Base-by-base conservation (phyloP, 2,797 vertebrate species). In the Hydrophis major region DNA sequence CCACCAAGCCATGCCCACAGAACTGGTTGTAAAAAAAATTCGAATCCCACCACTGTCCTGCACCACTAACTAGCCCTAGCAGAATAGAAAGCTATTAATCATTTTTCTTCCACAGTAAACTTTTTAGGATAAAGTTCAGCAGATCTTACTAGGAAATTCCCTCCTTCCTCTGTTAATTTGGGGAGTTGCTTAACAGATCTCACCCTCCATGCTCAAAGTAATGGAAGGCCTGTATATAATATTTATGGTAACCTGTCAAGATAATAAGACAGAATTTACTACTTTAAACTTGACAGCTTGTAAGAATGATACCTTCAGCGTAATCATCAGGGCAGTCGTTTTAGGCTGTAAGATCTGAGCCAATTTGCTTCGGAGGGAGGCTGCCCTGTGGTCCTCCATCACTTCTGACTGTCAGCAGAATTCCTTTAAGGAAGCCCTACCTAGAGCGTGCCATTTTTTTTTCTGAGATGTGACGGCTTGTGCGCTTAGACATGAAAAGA, bases 221-320 rank as follows among this genome's bases (percentile, higher is more conserved):
- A 25, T 18, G 32, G 57, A 87, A 87, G 37, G 22, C 87, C 61
- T 56, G 53, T 56, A 74, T 90, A n/a, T 87, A 90, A 93, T 90
- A 90, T 93, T 93, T 93, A 93, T 93, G 50, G 55, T 27, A 12
- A 55, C 37, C 61, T 93, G 92, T 90, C 83, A 74, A 87, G 87
- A 87, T 56, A 57, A 86, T 47, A 83, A 83, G 66, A 37, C 22
- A 28, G 55, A 56, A 78, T 42, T 88, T 42, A 28, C 3, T 28
- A n/a, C 16, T 86, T 89, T 89, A 47, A 92, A 87, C 27, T 87
- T 57, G 60, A 90, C 18, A 63, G 37, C 37, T 55, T 50, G 6
- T 74, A 32, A 56, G 78, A 63, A 57, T 27, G 61, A 87, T 50
- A 55, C 25, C 37, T 59, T 20, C 55, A 50, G 1, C 60, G 56